phyloP scores from a whole-genome alignment of 2,113 vertebrate species.

The Typhlomys cinereus region DNA sequence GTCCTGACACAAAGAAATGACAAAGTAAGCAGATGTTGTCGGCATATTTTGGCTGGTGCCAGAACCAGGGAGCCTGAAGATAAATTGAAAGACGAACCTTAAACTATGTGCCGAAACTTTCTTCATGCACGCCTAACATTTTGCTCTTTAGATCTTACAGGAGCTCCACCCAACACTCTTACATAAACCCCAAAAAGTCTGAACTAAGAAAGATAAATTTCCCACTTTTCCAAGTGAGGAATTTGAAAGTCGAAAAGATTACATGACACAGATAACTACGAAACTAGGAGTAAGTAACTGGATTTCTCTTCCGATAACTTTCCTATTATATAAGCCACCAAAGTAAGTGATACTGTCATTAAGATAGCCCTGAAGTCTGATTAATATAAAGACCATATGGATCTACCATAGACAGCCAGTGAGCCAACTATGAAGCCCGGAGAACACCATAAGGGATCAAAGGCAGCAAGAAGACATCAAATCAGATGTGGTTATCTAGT shows the following conservation, averaged over 20 bases:
- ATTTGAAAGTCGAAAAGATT: neutral
- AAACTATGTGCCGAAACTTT: neutral
- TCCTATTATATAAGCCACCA: neutral
- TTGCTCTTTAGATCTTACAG: neutral
- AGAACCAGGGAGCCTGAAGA: neutral
- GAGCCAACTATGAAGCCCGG: neutral
- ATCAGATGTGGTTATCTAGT: neutral
- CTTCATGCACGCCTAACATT: neutral
- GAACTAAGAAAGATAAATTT: neutral
- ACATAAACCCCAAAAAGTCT: neutral
- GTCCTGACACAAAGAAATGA: neutral
- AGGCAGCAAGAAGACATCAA: neutral
- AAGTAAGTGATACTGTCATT: neutral
- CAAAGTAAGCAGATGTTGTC: neutral
- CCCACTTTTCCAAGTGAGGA: constrained; percentile 4
- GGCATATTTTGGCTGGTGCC: neutral
- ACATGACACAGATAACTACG: neutral
- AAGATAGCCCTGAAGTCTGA: neutral
- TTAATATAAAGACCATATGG: neutral
- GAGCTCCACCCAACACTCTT: neutral
- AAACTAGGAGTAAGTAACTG: neutral
- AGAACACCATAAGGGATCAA: neutral
- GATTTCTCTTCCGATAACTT: neutral
- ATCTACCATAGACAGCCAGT: neutral
- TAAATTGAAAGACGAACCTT: neutral